phyloP scores from a whole-genome alignment of 2,113 vertebrate species.

The Butorides virescens region DNA sequence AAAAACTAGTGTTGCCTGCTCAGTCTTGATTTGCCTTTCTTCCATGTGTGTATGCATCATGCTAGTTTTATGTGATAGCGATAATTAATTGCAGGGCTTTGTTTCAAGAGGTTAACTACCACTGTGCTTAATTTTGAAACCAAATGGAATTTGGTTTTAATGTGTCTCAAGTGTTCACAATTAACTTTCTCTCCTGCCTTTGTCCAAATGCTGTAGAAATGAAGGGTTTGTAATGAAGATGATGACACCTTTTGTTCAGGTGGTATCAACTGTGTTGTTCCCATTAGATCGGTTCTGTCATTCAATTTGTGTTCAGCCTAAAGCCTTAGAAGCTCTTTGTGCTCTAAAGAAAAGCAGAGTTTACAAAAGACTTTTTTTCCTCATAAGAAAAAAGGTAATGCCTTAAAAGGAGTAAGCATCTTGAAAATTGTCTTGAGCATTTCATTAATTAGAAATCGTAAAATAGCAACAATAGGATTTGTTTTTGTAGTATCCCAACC shows the following conservation, averaged over 20 bases:
- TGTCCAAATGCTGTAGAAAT: neutral
- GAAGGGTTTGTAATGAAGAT: neutral
- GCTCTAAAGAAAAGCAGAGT: neutral
- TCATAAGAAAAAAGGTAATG: neutral
- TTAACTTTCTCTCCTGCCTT: neutral
- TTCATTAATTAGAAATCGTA: neutral
- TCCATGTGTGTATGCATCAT: neutral
- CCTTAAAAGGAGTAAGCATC: neutral
- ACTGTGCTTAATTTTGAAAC: neutral
- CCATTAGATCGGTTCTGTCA: neutral
- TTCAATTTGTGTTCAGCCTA: neutral
- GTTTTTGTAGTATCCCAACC: neutral
- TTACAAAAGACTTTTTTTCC: neutral
- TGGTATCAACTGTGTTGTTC: neutral
- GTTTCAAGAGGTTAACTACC: neutral
- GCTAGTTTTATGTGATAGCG: neutral
- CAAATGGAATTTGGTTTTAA: neutral
- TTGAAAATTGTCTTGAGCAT: neutral
- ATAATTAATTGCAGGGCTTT: conserved; percentile 28
- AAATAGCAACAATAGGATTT: neutral
- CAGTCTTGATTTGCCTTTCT: conserved; percentile 19
- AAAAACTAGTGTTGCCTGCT: neutral
- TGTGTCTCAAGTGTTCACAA: neutral
- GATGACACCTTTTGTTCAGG: neutral
- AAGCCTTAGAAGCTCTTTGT: neutral